These are phyloP conservation scores for Bubalus kerabau DNA, from an alignment of 2,113 vertebrate genomes.

Conservation along the genomic window DNA sequence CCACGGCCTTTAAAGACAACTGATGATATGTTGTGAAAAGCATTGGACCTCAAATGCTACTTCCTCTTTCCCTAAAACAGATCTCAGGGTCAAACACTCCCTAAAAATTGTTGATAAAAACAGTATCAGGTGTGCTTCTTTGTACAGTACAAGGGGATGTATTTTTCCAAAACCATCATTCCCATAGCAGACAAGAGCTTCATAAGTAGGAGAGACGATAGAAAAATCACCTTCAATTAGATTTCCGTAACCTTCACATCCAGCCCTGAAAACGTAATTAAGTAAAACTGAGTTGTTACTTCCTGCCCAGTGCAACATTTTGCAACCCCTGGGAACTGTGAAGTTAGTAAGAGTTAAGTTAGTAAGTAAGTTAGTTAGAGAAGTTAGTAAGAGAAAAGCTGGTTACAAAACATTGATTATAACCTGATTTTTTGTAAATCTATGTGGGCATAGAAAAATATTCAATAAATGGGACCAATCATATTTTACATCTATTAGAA, in stretches of 20 bases:
- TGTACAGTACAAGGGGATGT: background rate
- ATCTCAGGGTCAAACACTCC: conserved; percentile 11
- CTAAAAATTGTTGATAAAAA: conserved; percentile 29
- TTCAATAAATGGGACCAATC: background rate
- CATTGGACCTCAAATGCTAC: background rate
- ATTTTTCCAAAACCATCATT: background rate
- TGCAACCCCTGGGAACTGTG: background rate
- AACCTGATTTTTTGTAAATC: background rate
- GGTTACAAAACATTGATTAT: background rate
- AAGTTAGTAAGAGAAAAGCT: background rate
- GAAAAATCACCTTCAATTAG: background rate
- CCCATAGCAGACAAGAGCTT: background rate
- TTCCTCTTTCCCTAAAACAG: conserved; percentile 32
- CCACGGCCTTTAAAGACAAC: conserved; percentile 39
- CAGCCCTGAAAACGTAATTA: background rate
- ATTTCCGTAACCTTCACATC: background rate
- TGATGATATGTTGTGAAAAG: conserved; percentile 42
- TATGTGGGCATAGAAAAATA: background rate
- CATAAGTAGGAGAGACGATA: background rate
- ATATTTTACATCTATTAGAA: background rate
- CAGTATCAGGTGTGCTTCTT: background rate
- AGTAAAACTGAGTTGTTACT: background rate
- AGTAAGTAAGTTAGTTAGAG: too few species aligned
- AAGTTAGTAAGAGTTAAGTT: background rate
- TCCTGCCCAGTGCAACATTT: background rate